A percentile compares a stretch with the other conserved stretches of the same genome.
phyloP scores from a whole-genome alignment of 2,113 vertebrate species.

The Hepsetus odoe region DNA sequence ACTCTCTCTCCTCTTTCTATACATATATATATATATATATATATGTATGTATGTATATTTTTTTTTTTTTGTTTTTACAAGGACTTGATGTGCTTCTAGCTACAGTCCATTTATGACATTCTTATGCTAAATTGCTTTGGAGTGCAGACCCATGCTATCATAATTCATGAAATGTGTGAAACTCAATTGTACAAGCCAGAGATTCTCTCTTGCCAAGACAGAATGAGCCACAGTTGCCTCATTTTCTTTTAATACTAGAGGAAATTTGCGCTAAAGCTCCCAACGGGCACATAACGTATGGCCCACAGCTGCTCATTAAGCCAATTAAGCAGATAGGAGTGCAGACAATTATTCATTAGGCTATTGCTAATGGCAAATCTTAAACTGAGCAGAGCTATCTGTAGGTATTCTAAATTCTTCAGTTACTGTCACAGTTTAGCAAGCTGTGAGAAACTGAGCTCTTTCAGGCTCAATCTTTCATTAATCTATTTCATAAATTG shows the following conservation, averaged over 20 bases:
- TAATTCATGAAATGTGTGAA: background rate
- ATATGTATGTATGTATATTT: background rate
- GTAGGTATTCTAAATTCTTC: background rate
- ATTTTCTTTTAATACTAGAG: slow-evolving; percentile 15
- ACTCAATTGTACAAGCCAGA: background rate
- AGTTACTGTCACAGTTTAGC: background rate
- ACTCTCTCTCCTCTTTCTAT: too few species aligned
- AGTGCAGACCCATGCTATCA: background rate
- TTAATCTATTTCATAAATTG: background rate
- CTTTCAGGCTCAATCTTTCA: background rate
- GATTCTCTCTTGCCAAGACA: background rate
- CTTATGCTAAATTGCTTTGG: background rate
- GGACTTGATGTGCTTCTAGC: background rate
- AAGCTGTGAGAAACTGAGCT: background rate
- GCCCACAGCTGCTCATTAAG: slow-evolving; percentile 21
- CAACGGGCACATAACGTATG: slow-evolving; percentile 1
- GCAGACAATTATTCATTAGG: slow-evolving; percentile 7
- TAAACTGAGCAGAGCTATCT: background rate
- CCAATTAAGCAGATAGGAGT: slow-evolving; percentile 19
- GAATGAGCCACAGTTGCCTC: slow-evolving; percentile 7
- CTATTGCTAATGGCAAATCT: background rate
- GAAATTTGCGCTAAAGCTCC: background rate
- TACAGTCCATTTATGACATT: background rate
- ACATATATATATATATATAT: too few species aligned
- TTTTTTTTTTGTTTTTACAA: background rate